Evolutionary conservation across 30 jellyfish, hydroid and myxozoan genomes (phyloP), one percentile per base, ranked within the genome.

Genomic region (Aurelia sp.): DNA sequence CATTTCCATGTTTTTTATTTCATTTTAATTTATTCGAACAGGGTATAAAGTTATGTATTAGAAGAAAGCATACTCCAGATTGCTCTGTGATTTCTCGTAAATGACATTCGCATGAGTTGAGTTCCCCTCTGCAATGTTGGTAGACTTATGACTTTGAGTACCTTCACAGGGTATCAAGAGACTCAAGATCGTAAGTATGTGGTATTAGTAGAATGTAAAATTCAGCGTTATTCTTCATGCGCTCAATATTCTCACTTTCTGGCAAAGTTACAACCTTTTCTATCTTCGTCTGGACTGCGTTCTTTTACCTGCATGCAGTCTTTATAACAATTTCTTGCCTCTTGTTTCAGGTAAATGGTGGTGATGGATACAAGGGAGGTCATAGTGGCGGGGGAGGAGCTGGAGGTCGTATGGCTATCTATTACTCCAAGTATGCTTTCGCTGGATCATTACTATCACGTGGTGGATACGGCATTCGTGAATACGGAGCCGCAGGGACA

Each of bases 311-410:
- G 0, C 9, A 3, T 19, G 31, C 40, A 0, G 27, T 9, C 40
- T 75, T 4, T 33, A 44, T 16, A 44, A 44, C 55, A 44, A 44
- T 44, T 8, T 20, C 15, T 3, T 75, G 35, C 53, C 16, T 19
- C 17, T 18, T 52, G 40, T 40, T 51, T 1, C 67, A 81, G 91
- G 91, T 67, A 11, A 81, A 81, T 57, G 91, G 91, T 0, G 91
- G 91, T 27, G 83, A 81, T 67, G 91, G 91, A 0, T 81, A 47
- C 76, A 66, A 66, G 50, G 91, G 91, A 12, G 37, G 51, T 50
- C 91, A 81, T 67, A 68, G 83, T 33, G 92, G 92, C 4, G 92
- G 92, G 6, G 92, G 92, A n/a, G 92, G 92, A 62, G 92, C 92
- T 21, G 92, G 92, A 16, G 92, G 92, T 23, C 57, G 92, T 7